phyloP scores from a whole-genome alignment of 2,113 vertebrate species.

The Bos indicus region DNA sequence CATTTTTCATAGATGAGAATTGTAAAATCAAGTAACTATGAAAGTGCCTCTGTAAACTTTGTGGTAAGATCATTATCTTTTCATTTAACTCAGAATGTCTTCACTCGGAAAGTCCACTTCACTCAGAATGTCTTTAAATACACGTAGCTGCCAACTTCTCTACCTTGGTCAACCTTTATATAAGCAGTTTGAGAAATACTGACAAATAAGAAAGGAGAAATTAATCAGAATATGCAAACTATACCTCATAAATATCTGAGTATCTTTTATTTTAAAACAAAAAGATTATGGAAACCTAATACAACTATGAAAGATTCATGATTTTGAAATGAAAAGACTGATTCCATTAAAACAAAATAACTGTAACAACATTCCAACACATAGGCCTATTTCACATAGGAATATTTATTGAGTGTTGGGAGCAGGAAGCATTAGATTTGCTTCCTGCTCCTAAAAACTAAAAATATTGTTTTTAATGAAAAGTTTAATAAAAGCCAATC shows the following conservation, averaged over 20 bases:
- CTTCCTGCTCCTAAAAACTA: background rate
- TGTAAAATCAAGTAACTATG: background rate
- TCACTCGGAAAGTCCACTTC: background rate
- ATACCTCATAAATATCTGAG: background rate
- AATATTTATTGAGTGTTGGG: background rate
- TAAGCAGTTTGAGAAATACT: background rate
- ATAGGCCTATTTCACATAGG: background rate
- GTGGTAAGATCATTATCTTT: background rate
- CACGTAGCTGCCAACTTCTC: background rate
- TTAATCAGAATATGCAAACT: background rate
- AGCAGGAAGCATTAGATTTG: background rate
- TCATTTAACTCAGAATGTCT: background rate
- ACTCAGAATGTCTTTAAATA: background rate
- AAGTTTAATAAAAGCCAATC: background rate
- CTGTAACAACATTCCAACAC: background rate
- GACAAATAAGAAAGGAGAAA: background rate
- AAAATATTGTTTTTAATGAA: background rate
- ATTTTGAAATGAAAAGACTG: background rate
- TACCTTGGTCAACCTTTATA: background rate
- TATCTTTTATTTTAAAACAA: background rate
- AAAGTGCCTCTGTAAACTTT: background rate
- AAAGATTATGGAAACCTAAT: background rate
- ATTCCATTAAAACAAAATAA: slow-evolving; percentile 1
- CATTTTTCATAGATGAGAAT: background rate
- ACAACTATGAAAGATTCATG: background rate